A percentile compares a stretch with the other conserved stretches of the same genome.
Evolutionary conservation across 2,113 vertebrate species (phyloP).

Genomic region (Cynopterus brachyotis): DNA sequence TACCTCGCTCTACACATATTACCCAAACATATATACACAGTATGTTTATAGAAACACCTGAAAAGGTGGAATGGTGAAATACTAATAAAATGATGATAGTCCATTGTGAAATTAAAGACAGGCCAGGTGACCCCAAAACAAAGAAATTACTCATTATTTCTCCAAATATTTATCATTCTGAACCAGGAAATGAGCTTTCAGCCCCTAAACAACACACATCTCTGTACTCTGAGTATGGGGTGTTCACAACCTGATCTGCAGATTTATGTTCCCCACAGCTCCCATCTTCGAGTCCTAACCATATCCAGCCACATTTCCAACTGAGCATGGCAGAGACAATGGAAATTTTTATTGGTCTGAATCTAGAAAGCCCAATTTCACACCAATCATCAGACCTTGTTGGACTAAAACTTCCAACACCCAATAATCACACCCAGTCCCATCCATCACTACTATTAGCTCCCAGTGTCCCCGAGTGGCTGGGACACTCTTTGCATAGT

Average conservation of each 20-base stretch:
- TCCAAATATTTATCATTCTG: background rate
- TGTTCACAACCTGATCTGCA: background rate
- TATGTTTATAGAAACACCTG: conserved; percentile 77
- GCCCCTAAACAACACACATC: too few species aligned
- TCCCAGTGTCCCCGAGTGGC: background rate
- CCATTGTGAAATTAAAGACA: conserved; percentile 17
- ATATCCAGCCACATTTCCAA: background rate
- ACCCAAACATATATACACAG: conserved; percentile 79
- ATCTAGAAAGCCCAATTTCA: background rate
- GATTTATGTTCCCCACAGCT: background rate
- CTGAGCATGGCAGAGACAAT: background rate
- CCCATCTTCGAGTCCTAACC: background rate
- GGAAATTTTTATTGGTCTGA: background rate
- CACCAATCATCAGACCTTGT: background rate
- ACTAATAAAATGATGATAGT: conserved; percentile 45
- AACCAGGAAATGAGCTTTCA: background rate
- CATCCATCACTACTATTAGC: background rate
- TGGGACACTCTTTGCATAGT: background rate
- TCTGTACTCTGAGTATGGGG: background rate
- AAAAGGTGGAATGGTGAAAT: conserved; percentile 1
- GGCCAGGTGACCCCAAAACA: background rate
- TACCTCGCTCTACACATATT: conserved; percentile 66
- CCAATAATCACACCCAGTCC: background rate
- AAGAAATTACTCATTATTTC: background rate
- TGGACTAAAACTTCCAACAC: background rate